A percentile compares a stretch with the other conserved stretches of the same genome.
phyloP scores from a whole-genome alignment of 2,797 vertebrate species.

The Syngnathus rostellatus region DNA sequence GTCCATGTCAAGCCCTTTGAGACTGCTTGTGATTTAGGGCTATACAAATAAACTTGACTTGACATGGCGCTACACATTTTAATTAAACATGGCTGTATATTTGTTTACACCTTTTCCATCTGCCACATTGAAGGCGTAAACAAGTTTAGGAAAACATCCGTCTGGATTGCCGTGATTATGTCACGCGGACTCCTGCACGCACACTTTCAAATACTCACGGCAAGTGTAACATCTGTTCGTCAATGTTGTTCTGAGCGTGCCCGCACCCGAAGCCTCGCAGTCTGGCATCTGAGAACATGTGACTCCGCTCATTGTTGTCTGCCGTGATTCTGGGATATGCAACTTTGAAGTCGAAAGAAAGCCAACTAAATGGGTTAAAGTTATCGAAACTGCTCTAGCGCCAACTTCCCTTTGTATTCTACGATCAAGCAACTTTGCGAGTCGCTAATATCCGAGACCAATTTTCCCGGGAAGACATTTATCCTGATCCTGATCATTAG shows the following conservation, averaged over 20 bases:
- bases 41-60: no score
- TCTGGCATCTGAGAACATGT: slow-evolving; percentile 39
- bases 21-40: no score
- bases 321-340: slow-evolving; percentile 32
- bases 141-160: not conserved
- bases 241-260: slow-evolving; percentile 20
- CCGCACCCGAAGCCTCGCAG: slow-evolving; percentile 9
- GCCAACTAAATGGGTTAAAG: not conserved
- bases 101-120: not conserved
- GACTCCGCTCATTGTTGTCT: slow-evolving; percentile 46
- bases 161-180: not conserved
- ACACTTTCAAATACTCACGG: not conserved
- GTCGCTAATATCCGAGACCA: no score
- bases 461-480: no score
- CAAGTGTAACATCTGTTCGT: slow-evolving; percentile 13
- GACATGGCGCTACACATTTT: not conserved
- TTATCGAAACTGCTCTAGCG: no score
- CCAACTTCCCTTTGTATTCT: no score
- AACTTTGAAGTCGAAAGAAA: not conserved
- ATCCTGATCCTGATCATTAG: no score
- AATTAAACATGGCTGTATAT: not conserved
- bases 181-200: not conserved
- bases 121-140: not conserved
- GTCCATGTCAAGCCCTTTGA: no score
- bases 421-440: no score